Percentiles rank a stretch among this genome's conserved stretches.
phyloP scores from a whole-genome alignment of 2,113 vertebrate genomes.

The Monopterus albus region DNA sequence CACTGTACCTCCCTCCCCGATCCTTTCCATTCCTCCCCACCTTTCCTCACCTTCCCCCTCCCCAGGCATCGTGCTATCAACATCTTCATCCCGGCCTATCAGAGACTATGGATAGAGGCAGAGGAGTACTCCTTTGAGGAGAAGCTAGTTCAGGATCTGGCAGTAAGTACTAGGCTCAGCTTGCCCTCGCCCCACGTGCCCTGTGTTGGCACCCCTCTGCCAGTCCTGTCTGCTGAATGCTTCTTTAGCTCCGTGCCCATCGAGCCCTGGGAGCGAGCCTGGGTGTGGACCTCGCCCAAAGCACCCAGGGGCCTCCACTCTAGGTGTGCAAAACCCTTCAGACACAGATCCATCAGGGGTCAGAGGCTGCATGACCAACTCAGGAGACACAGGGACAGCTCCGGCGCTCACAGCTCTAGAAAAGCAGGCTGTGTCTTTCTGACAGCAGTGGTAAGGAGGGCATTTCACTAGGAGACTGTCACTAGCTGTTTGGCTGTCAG shows the following conservation, averaged over 20 bases:
- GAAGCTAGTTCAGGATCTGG: constrained; percentile 99
- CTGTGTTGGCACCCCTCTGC: constrained; percentile 79
- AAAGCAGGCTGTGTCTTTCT: constrained; percentile 75
- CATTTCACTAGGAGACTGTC: constrained; percentile 62
- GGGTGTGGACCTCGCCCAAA: constrained; percentile 69
- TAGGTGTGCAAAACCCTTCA: constrained; percentile 74
- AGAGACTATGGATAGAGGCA: constrained; percentile 99
- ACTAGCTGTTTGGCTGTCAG: constrained; percentile 79
- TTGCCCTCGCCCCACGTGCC: constrained; percentile 75
- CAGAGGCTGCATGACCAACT: constrained; percentile 83
- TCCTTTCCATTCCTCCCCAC: constrained; percentile 67
- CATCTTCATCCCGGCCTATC: constrained; percentile 99
- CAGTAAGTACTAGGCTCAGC: constrained; percentile 94
- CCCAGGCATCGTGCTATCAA: constrained; percentile 99
- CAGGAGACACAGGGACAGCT: constrained; percentile 78
- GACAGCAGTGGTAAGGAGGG: constrained; percentile 78
- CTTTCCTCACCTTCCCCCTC: constrained; percentile 82
- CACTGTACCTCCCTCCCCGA: constrained; percentile 76
- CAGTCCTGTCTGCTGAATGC: constrained; percentile 80
- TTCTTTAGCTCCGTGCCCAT: constrained; percentile 79
- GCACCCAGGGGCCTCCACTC: constrained; percentile 66
- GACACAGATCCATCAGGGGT: constrained; percentile 77
- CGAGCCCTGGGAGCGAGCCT: constrained; percentile 75
- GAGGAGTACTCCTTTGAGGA: constrained; percentile 99
- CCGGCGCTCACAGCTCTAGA: constrained; percentile 74